phyloP scores from a whole-genome alignment of 2,113 vertebrate species.

The Plecturocebus donacophilus region DNA sequence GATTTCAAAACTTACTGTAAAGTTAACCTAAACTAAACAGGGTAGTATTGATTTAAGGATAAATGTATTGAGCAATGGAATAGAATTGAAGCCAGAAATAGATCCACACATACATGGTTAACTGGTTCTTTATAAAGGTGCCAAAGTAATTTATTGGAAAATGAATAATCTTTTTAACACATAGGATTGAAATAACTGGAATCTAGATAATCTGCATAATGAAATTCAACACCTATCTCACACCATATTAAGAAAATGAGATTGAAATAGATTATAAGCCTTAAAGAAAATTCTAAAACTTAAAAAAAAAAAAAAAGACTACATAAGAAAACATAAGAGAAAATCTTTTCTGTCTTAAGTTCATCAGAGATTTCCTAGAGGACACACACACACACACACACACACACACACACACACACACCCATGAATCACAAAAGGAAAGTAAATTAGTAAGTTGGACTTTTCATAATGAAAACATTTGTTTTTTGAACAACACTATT shows the following conservation, averaged over 20 bases:
- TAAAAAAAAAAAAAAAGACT: background rate
- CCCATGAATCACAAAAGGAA: background rate
- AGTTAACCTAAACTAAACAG: background rate
- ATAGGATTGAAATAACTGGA: background rate
- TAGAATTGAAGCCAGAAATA: background rate
- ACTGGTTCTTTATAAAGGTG: background rate
- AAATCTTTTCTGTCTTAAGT: background rate
- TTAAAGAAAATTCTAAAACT: background rate
- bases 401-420: background rate
- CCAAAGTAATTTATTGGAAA: background rate
- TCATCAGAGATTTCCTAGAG: background rate
- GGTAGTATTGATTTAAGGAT: background rate
- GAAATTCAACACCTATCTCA: background rate
- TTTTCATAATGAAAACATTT: background rate
- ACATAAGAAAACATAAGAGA: background rate
- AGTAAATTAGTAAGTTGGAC: background rate
- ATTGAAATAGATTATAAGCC: background rate
- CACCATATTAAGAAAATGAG: background rate
- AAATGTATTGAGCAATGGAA: background rate
- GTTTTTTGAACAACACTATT: background rate
- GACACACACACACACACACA: background rate
- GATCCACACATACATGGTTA: background rate
- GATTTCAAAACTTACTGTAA: slow-evolving; percentile 11
- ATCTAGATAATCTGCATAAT: background rate
- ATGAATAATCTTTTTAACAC: background rate